Base-by-base conservation (phyloP, 1,140 invertebrate species). In the Kradibia gibbosae region DNA sequence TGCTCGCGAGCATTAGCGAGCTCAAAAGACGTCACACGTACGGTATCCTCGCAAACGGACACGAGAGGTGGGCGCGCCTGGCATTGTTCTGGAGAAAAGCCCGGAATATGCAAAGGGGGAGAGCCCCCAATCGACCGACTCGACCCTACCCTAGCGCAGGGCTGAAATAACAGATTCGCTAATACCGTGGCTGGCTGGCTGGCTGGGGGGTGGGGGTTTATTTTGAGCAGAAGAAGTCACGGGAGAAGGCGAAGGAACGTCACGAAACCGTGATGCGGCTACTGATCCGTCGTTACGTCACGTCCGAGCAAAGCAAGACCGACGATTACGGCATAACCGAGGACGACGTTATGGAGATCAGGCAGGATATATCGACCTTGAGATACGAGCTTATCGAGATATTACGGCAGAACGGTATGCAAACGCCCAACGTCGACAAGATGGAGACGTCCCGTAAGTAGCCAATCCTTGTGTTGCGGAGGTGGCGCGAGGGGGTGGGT, bases 341-440 rank as follows among this genome's bases (percentile, higher is more conserved):
- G 87, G 98, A 99, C 89, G 97, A 99, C 88, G 95, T 99, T 55
- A 98, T 98, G 93, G 98, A 99, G 92, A 97, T 99, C 82, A 94
- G 98, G 86, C 97, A 98, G 88, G 97, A 98, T 87, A 98, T 99
- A 83, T 96, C 95, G 15, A 95, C 95, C 0, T 91, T 98, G 36
- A 92, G 95, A 57, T 97, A 95, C 88, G 97, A 99, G 87, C 91
- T 98, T 15, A 94, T 98, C 74, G 97, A 98, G 86, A 97, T 98
- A 84, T 93, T 98, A 3, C 92, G 93, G 71, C 94, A 94, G 67
- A 97, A 97, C 86, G 96, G 95, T 28, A 97, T 97, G 95, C 93
- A 94, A 85, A 95, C 95, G 2, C 95, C 95, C 0, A 92, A 93
- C 48, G 87, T 96, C 50, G 94, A 94, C 70, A 92, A 93, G 85